A percentile compares a stretch with the other conserved stretches of the same genome.
Conservation (phyloP, 1,140 invertebrate genomes). For the Lepidostoma basale region DNA sequence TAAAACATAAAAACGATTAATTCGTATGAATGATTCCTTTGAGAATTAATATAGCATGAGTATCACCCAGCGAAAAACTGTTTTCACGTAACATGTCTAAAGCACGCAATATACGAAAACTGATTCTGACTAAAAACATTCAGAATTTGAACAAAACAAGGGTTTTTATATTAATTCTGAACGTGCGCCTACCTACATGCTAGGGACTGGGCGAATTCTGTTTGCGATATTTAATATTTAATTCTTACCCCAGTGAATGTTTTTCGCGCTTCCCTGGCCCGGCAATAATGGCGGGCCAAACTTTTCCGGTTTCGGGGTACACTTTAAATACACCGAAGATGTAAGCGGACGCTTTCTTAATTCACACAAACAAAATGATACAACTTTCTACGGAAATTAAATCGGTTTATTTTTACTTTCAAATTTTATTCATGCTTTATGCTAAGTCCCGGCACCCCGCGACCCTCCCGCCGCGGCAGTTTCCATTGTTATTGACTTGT, state of each 20-base stretch:
- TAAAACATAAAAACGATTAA: too few relatives aligned
- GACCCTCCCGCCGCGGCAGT: not conserved
- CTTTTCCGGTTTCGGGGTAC: not conserved
- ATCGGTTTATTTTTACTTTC: slow-evolving; percentile 26
- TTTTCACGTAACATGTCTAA: too few relatives aligned
- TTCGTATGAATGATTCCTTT: too few relatives aligned
- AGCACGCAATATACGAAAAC: too few relatives aligned
- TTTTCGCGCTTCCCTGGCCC: not conserved
- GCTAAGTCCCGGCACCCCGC: not conserved
- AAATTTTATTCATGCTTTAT: slow-evolving; percentile 28
- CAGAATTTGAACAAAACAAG: too few relatives aligned
- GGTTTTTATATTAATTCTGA: too few relatives aligned
- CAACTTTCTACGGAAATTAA: slow-evolving; percentile 17
- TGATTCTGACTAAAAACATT: too few relatives aligned
- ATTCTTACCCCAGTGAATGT: not conserved
- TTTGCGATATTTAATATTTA: slow-evolving; percentile 17
- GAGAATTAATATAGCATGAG: too few relatives aligned
- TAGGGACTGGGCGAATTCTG: too few relatives aligned
- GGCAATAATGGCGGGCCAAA: not conserved
- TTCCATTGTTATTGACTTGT: slow-evolving; percentile 1
- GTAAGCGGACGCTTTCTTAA: slow-evolving; percentile 3
- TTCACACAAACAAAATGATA: slow-evolving; percentile 14
- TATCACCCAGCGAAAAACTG: too few relatives aligned
- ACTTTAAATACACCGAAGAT: slow-evolving; percentile 12
- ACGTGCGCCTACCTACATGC: too few relatives aligned